Evolutionary conservation across 2,113 vertebrate genomes (phyloP), one percentile per base, ranked within the genome.

Genomic region (Pomatorhinus ruficollis): DNA sequence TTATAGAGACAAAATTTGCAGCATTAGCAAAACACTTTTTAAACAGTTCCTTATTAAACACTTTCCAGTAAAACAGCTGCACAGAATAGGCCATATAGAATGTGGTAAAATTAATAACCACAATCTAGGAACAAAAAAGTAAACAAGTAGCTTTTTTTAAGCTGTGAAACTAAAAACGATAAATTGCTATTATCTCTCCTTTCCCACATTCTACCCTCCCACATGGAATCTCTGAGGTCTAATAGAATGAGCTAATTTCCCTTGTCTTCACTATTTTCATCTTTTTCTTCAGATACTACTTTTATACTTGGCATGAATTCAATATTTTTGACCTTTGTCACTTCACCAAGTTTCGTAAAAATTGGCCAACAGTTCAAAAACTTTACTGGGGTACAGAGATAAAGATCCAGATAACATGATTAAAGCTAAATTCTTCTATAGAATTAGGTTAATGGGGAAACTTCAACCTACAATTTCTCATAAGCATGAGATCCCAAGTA

Each of bases 11-110:
- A 89, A 92, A 70, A 40, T 83, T 66, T 89, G 72, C 69, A 96
- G 69, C 28, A 54, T 88, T 88, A 93, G 86, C 76, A 93, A 90
- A 95, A 69, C 37, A 59, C 22, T 95, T 91, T 91, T 31, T 15
- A 77, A 86, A 94, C 10, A 78, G 22, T 52, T 91, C 74, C 47
- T 72, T 88, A 60, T 28, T 94, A 68, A 91, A 72, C n/a, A 47
- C 52, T 60, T 86, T 53, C 33, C 53, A 64, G 39, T 27, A 60
- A 93, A 92, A 92, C 82, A 95, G 85, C 75, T 93, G 90, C 94
- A 86, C 23, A 52, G 64, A 95, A 59, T 66, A 86, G 52, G 60
- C 40, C n/a, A 42, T 49, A 83, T 7, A 85, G 44, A 96, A 85
- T 15, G 16, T 56, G 18, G 39, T 42, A 81, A 95, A 83, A 89